Percentiles rank a stretch among this genome's conserved stretches.
phyloP scores from a whole-genome alignment of 2,797 vertebrate genomes.

The Alca torda region DNA sequence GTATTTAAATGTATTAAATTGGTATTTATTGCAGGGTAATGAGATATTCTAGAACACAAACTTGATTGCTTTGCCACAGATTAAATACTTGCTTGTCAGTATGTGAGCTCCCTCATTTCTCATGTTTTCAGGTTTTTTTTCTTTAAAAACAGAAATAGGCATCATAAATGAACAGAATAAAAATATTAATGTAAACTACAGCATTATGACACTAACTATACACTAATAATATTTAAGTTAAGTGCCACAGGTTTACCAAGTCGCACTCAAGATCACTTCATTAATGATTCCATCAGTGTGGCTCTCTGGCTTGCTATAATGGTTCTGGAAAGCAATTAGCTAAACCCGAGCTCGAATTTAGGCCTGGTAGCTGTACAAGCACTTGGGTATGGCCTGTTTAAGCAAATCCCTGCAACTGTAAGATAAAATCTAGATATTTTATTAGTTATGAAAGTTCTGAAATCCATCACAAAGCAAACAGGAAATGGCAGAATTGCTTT shows the following conservation, averaged over 20 bases:
- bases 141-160: background rate
- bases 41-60: constrained; percentile 51
- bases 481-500: constrained; percentile 42
- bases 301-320: background rate
- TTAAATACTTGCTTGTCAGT: constrained; percentile 32
- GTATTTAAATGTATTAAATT: constrained; percentile 49
- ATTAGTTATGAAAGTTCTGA: constrained; percentile 48
- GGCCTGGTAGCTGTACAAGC: constrained; percentile 12
- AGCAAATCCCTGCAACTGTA: constrained; percentile 10
- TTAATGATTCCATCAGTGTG: background rate
- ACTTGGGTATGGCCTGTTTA: background rate
- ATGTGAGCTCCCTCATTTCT: background rate
- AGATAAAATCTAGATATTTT: constrained; percentile 33
- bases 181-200: background rate
- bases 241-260: background rate
- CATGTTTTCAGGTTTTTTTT: background rate
- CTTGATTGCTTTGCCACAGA: constrained; percentile 42
- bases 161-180: background rate
- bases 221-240: background rate
- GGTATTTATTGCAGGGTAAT: constrained; percentile 40
- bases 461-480: constrained; percentile 46
- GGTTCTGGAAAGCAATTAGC: constrained; percentile 18
- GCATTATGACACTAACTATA: background rate
- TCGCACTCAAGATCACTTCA: background rate
- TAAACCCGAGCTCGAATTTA: background rate